Base-by-base conservation (phyloP, 2,888 invertebrate species). In the Leptopilina drosophilae region DNA sequence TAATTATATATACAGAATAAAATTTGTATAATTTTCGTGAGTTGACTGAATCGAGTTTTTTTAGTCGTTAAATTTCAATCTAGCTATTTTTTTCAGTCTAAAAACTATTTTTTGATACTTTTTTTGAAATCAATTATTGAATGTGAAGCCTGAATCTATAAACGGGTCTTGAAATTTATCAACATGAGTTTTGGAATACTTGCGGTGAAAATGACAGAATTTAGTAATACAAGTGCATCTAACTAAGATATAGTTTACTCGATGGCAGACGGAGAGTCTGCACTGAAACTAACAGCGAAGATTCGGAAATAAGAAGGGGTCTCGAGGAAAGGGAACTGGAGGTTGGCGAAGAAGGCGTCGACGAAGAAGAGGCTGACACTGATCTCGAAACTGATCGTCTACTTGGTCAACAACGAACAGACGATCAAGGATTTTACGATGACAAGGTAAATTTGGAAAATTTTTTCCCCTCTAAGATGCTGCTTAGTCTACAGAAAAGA, bases 351-450 rank as follows among this genome's bases (percentile, higher is more conserved):
- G 89, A 90, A 42, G 88, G 88, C 11, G 89, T 89, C 3, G 91
- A 91, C 59, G 91, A 91, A 59, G 97, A 96, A 90, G 98, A 98
- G 92, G 97, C 98, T 42, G 99, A 99, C 90, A 99, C 99, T 0
- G 99, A 99, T 92, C 95, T 98, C 86, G 99, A 99, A 93, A 99
- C 99, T n/a, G 99, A 99, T 92, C 94, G 98, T 87, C 93, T 99
- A 82, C 94, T 99, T 81, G 98, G 98, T 20, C 98, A 98, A 90
- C 98, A 98, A 92, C 94, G 98, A 85, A 96, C 97, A n/a, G 97
- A 97, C 87, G 97, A 97, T 91, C 97, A 97, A 91, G 97, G 97
- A 81, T 97, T 97, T 92, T 97, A 97, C 87, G 97, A 97, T 88
- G 97, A 97, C 85, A 97, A 97, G 94, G 95, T 96, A 88, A 78